Conservation (phyloP, 2,888 invertebrate species). For the Maniola hyperantus region DNA sequence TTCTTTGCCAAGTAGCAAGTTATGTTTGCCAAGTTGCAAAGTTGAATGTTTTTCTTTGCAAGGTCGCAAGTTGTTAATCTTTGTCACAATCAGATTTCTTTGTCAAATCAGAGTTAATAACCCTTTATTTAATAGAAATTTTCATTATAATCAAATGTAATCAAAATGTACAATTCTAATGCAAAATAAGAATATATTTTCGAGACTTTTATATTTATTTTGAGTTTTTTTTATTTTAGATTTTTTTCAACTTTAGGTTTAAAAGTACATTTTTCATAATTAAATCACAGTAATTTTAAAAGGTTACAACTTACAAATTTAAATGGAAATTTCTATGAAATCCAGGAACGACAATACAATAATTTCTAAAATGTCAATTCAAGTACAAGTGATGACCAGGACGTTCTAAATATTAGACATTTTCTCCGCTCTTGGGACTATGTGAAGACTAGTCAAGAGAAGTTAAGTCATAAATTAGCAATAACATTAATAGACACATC, state of each 20-base stretch:
- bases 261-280: background rate
- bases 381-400: background rate
- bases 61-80: background rate
- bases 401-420: background rate
- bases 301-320: background rate
- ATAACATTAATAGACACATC: too few species aligned
- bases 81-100: background rate
- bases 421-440: background rate
- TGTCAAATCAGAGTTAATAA: background rate
- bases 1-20: background rate
- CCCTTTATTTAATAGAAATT: background rate
- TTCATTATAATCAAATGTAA: background rate
- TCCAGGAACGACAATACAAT: too few species aligned
- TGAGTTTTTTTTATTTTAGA: background rate
- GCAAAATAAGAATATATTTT: background rate
- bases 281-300: too few species aligned
- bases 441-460: background rate
- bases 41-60: background rate
- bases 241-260: background rate
- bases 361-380: background rate
- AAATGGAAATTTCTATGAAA: background rate
- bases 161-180: background rate
- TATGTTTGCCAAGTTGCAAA: background rate
- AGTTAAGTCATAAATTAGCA: too few species aligned
- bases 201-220: background rate